These are phyloP conservation scores for Chloroceryle amazona DNA, from an alignment of 2,797 vertebrate species.

Conservation along the genomic window DNA sequence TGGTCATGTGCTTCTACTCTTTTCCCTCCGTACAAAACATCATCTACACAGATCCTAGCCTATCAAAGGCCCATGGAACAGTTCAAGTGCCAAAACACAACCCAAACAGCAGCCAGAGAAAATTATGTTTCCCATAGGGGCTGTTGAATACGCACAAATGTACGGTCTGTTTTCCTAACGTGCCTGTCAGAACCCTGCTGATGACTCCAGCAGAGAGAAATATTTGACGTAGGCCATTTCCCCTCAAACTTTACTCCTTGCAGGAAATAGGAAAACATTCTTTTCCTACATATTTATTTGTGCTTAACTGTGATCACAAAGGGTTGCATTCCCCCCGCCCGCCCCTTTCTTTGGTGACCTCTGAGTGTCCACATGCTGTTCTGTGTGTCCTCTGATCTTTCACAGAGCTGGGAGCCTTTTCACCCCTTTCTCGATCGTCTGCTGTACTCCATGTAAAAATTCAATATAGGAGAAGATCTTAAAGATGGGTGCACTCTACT, in stretches of 20 bases:
- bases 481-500: neutral
- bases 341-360: neutral
- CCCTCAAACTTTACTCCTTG: neutral
- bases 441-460: neutral
- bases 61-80: slow-evolving; percentile 45
- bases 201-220: slow-evolving; percentile 67
- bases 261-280: neutral
- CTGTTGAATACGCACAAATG: slow-evolving; percentile 55
- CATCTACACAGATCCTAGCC: slow-evolving; percentile 4
- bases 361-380: neutral
- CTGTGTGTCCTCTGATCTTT: neutral
- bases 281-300: slow-evolving; percentile 35
- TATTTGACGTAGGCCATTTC: slow-evolving; percentile 40
- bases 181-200: slow-evolving; percentile 62
- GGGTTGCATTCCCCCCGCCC: neutral
- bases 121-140: slow-evolving; percentile 54
- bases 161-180: slow-evolving; percentile 47
- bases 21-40: slow-evolving; percentile 50
- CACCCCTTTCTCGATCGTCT: neutral
- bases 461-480: neutral
- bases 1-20: slow-evolving; percentile 41
- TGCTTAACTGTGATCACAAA: slow-evolving; percentile 10
- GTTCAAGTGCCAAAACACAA: slow-evolving; percentile 62
- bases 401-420: neutral
- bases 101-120: slow-evolving; percentile 23